Evolutionary conservation across 2,113 vertebrate genomes (phyloP).

Genomic region (Macrotus californicus): DNA sequence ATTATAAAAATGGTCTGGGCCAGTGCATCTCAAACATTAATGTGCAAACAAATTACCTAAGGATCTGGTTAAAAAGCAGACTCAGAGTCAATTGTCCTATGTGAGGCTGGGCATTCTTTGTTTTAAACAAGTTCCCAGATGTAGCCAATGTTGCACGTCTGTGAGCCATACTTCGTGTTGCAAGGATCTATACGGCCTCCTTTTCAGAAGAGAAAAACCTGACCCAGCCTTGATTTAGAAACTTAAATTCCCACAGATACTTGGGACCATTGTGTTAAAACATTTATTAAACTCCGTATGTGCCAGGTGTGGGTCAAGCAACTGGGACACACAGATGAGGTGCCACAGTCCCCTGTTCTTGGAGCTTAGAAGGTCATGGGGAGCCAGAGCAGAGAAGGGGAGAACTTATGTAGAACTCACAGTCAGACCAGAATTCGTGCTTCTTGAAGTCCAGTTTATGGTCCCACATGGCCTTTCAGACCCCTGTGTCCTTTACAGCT

Average conservation of each 20-base stretch:
- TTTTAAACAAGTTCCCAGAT: not conserved
- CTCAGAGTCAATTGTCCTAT: not conserved
- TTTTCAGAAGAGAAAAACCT: conserved; percentile 6
- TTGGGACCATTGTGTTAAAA: not conserved
- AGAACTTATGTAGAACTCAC: not conserved
- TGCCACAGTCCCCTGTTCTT: accelerated
- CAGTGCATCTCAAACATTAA: not conserved
- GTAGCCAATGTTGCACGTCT: not conserved
- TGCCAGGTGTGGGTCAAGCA: not conserved
- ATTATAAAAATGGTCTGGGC: not conserved
- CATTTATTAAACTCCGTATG: not conserved
- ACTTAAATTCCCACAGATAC: not conserved
- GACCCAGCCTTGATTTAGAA: not conserved
- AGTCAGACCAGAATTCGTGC: not conserved
- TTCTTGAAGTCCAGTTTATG: not conserved
- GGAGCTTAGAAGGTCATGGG: accelerated
- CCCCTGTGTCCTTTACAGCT: not conserved
- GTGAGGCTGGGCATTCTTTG: not conserved
- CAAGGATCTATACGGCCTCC: not conserved
- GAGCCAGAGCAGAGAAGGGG: not conserved
- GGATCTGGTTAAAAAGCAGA: not conserved
- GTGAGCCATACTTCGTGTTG: not conserved
- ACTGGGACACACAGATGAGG: too few species aligned
- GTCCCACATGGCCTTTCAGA: not conserved
- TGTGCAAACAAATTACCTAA: not conserved